These are phyloP conservation scores for Mustelus asterias DNA, from an alignment of 2,113 vertebrate species.

Conservation along the genomic window DNA sequence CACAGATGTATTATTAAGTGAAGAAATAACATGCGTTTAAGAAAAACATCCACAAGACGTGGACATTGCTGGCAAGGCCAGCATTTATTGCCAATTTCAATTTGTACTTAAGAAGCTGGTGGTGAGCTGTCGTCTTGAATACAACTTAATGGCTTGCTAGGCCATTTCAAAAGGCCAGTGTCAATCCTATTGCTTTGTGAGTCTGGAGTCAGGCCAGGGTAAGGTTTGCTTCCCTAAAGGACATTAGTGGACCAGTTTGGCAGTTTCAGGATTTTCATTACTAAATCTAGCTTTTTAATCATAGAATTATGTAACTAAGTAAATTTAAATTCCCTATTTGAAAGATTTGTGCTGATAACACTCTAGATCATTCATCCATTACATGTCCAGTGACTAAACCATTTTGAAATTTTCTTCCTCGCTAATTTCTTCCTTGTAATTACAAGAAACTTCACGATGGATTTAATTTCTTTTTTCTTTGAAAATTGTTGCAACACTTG, in stretches of 20 bases:
- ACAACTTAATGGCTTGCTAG: not conserved
- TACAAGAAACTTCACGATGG: not conserved
- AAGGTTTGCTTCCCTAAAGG: too few species aligned
- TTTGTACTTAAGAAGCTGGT: not conserved
- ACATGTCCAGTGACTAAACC: too few species aligned
- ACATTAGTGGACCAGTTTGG: too few species aligned
- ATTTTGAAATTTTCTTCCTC: too few species aligned
- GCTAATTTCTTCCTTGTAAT: not conserved
- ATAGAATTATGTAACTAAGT: too few species aligned
- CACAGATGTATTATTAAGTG: not conserved
- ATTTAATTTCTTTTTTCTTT: not conserved
- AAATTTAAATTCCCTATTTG: too few species aligned
- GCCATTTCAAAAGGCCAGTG: not conserved
- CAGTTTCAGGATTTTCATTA: too few species aligned
- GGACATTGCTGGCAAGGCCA: not conserved
- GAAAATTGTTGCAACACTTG: not conserved
- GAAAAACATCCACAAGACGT: not conserved
- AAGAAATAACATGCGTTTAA: not conserved
- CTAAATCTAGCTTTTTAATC: too few species aligned
- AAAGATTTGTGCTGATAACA: too few species aligned
- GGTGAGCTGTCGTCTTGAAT: not conserved
- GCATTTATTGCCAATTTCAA: not conserved
- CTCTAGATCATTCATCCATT: too few species aligned
- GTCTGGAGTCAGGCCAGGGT: too few species aligned
- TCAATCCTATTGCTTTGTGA: too few species aligned